These are phyloP conservation scores for Halichoerus grypus DNA, from an alignment of 2,113 vertebrate species.

Conservation along the genomic window DNA sequence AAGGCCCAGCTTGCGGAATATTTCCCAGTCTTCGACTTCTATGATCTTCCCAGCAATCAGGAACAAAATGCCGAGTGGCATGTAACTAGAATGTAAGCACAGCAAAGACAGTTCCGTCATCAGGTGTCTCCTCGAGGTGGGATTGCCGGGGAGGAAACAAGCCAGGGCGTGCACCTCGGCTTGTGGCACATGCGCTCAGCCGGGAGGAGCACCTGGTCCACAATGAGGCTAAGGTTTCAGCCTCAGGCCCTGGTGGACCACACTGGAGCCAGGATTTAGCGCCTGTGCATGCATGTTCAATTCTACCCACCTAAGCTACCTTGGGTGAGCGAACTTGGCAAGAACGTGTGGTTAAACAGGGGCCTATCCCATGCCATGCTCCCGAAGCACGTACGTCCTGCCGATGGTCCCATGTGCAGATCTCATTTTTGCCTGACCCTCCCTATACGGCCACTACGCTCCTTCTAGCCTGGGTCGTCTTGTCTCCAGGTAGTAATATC, in stretches of 20 bases:
- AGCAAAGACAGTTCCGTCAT: conserved; percentile 55
- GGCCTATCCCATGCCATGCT: background rate
- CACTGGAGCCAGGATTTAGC: background rate
- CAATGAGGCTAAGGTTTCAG: background rate
- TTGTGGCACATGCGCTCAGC: background rate
- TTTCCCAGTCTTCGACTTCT: conserved; percentile 99
- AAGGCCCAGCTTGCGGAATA: conserved; percentile 97
- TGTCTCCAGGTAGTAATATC: background rate
- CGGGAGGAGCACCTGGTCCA: background rate
- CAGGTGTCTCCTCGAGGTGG: background rate
- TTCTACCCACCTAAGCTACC: background rate
- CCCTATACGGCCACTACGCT: background rate
- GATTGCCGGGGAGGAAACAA: background rate
- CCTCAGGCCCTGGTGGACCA: background rate
- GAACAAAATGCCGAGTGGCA: conserved; percentile 97
- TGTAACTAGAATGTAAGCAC: conserved; percentile 92
- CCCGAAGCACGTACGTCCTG: background rate
- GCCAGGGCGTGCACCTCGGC: accelerated
- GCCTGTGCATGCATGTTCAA: background rate
- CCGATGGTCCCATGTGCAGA: background rate
- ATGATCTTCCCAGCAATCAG: conserved; percentile 98
- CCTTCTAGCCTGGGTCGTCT: background rate
- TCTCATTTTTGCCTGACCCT: background rate
- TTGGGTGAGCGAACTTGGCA: background rate
- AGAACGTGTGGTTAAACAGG: background rate